phyloP scores from a whole-genome alignment of 2,888 invertebrate genomes.

The Drosophila silvestris region DNA sequence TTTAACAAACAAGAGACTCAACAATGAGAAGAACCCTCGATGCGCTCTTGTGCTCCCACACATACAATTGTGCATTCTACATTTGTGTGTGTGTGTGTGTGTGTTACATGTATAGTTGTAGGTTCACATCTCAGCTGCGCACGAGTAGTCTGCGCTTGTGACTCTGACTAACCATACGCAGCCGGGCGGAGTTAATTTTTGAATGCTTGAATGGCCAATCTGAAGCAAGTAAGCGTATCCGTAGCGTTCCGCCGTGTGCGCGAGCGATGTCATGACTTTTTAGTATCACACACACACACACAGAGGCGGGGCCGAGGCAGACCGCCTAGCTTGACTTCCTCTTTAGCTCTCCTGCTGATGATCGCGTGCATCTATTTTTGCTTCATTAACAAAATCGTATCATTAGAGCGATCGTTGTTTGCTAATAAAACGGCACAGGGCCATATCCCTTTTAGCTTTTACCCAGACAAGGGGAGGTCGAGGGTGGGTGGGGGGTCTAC shows the following conservation, averaged over 20 bases:
- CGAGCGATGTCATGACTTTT: slow-evolving; percentile 83
- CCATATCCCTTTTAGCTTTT: slow-evolving; percentile 51
- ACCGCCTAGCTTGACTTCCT: slow-evolving; percentile 48
- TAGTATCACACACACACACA: slow-evolving; percentile 66
- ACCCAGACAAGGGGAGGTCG: slow-evolving; percentile 18
- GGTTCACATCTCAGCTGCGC: slow-evolving; percentile 70
- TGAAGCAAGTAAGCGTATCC: slow-evolving; percentile 85
- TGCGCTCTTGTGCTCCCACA: slow-evolving; percentile 30
- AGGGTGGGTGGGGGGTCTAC: not conserved
- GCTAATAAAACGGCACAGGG: slow-evolving; percentile 73
- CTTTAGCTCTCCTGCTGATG: slow-evolving; percentile 34
- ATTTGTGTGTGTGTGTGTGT: slow-evolving; percentile 4
- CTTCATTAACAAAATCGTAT: slow-evolving; percentile 79
- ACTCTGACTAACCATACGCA: slow-evolving; percentile 81
- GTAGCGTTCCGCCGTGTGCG: slow-evolving; percentile 81
- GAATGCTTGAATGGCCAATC: slow-evolving; percentile 85
- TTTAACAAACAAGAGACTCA: not conserved
- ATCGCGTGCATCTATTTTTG: slow-evolving; percentile 77
- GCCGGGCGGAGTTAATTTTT: slow-evolving; percentile 85
- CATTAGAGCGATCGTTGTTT: slow-evolving; percentile 66
- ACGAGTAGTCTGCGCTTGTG: slow-evolving; percentile 73
- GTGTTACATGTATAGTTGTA: slow-evolving; percentile 47
- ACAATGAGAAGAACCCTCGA: not conserved
- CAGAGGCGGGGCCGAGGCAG: slow-evolving; percentile 77
- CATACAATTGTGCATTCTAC: slow-evolving; percentile 9